Evolutionary conservation across 2,797 vertebrate species (phyloP), one percentile per base, ranked within the genome.

Genomic region (Hipposideros larvatus): DNA sequence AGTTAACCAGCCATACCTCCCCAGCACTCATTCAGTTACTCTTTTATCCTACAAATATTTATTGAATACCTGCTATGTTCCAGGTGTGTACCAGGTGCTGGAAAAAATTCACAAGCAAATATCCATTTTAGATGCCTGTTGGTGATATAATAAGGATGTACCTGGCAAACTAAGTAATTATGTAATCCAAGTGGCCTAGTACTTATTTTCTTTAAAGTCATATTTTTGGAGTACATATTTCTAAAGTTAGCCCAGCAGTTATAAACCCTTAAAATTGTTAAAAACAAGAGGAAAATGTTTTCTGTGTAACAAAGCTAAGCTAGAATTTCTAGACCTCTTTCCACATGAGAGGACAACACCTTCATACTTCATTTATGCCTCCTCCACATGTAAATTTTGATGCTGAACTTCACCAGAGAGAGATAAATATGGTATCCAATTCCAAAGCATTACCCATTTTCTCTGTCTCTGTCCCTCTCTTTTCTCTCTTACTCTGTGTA

Each of bases 401-500:
- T 92, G 97, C 96, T 97, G 96, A 98, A 98, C 96, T 96, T 98
- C 97, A 98, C 92, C 87, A 53, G 97, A 97, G 97, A 97, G 96
- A 99, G 97, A 98, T 89, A 98, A 98, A 98, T 96, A 97, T 97
- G 93, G 83, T 96, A 98, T 97, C 98, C 97, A 97, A 94, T 97
- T 98, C 98, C 55, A 97, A 98, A 97, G 88, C 97, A 98, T 98
- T 98, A 95, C 97, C 98, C 97, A 97, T 98, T 98, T 98, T 98
- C 97, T 97, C 97, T 97, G 94, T 98, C 98, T 98, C 98, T 98
- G 97, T 98, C 97, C 97, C 95, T 97, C 98, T 98, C 97, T 98
- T 98, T 98, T 97, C 97, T 98, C 97, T 98, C 95, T 98, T 97
- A 96, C 96, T 97, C 97, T 98, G 97, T 98, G 98, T 99, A 98